Base-by-base conservation (phyloP, 2,888 invertebrate genomes). In the Agrotis clavis region DNA sequence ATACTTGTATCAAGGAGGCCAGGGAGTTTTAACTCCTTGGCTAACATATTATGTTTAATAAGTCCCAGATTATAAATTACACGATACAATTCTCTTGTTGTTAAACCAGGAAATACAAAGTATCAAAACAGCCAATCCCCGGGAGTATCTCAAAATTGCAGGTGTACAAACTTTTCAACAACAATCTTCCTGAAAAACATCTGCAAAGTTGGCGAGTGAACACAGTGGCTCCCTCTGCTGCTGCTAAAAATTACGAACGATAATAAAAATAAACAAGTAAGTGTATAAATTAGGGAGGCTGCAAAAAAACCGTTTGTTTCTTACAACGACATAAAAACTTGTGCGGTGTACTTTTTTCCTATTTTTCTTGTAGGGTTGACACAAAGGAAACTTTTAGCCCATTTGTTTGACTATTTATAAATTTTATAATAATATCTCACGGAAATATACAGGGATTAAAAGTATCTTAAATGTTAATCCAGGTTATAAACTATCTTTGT, bases 191-290 rank as follows among this genome's bases (percentile, higher is more conserved):
- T 71, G 64, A 73, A 71, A 70, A 69, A 84, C 72, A 71, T 66
- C 56, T 48, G 54, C 21, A 11, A 84, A 79, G 75, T 82, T 80
- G 60, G 63, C 68, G 54, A 62, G 64, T 56, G 61, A 59, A 68
- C 70, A 70, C 67, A 69, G 65, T 53, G 67, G 69, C 71, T 71
- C 68, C 81, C 84, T 74, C 76, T 81, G 69, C 83, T 63, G 71
- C 61, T 56, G 71, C 73, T 63, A 64, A 74, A 77, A 81, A 80
- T 77, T 73, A 74, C 75, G 78, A 83, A 83, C 77, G 79, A 76
- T 81, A 83, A 82, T 84, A 82, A 86, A 84, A 81, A 79, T 84
- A 84, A 86, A 84, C 81, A 84, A 84, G 76, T 84, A 72, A 78
- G 79, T 70, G 68, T 76, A 86, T 85, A 85, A 84, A 82, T 86